Conservation (phyloP, 2,113 vertebrate species). For the Oenanthe melanoleuca region DNA sequence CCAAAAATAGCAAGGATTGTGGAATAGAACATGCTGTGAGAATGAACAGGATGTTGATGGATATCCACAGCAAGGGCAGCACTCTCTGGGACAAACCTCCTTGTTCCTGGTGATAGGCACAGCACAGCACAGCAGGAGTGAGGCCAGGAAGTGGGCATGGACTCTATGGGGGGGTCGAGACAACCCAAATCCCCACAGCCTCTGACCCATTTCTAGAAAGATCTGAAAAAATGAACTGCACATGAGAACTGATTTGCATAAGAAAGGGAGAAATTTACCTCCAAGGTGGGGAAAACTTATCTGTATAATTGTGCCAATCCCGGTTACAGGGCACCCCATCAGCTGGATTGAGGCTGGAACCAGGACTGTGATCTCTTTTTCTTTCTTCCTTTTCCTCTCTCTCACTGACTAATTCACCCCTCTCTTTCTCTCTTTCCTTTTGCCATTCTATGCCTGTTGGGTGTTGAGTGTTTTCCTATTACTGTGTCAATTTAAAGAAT, state of each 20-base stretch:
- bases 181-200: neutral
- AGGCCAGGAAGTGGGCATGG: neutral
- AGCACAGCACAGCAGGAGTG: neutral
- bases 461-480: no score
- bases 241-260: neutral
- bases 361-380: neutral
- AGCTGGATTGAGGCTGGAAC: neutral
- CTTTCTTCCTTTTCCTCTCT: neutral
- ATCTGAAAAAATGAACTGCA: neutral
- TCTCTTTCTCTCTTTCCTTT: neutral
- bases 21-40: neutral
- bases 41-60: neutral
- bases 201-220: neutral
- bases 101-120: neutral
- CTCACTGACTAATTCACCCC: neutral
- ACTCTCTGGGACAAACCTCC: neutral
- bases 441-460: no score
- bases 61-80: neutral
- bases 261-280: neutral
- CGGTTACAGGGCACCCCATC: neutral
- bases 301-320: accelerated
- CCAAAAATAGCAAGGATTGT: neutral
- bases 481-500: no score
- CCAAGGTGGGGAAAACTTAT: neutral
- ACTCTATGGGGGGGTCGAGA: accelerated